A percentile compares a stretch with the other conserved stretches of the same genome.
These are phyloP conservation scores for Philantomba maxwellii DNA, from an alignment of 2,113 vertebrate species.

Conservation along the genomic window DNA sequence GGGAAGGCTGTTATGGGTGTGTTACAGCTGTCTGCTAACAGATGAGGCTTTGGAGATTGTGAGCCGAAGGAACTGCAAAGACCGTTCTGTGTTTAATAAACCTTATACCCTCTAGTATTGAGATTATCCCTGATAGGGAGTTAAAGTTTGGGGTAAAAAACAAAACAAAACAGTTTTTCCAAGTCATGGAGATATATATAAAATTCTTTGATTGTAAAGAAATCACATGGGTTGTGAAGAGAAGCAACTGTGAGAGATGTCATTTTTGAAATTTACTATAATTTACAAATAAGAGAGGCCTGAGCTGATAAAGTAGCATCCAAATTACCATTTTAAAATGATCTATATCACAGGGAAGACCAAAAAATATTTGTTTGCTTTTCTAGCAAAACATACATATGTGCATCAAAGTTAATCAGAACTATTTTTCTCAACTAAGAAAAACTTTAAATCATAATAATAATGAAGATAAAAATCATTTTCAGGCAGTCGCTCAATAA, in stretches of 20 bases:
- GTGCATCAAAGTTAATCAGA: not conserved
- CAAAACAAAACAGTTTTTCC: not conserved
- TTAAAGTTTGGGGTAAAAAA: not conserved
- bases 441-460: not conserved
- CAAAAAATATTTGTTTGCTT: not conserved
- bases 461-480: not conserved
- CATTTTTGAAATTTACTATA: not conserved
- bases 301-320: not conserved
- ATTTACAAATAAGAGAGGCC: not conserved
- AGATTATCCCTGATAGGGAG: not conserved
- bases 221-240: not conserved
- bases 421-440: not conserved
- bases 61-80: not conserved
- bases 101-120: not conserved
- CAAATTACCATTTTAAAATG: constrained; percentile 4
- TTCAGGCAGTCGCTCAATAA: not conserved
- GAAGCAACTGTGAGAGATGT: not conserved
- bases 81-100: constrained; percentile 45
- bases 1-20: not conserved
- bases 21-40: constrained; percentile 23
- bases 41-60: constrained; percentile 14
- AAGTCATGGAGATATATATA: not conserved
- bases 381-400: not conserved
- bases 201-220: not conserved
- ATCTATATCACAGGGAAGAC: not conserved